These are phyloP conservation scores for Staurois parvus DNA, from an alignment of 2,797 vertebrate genomes.

Conservation along the genomic window DNA sequence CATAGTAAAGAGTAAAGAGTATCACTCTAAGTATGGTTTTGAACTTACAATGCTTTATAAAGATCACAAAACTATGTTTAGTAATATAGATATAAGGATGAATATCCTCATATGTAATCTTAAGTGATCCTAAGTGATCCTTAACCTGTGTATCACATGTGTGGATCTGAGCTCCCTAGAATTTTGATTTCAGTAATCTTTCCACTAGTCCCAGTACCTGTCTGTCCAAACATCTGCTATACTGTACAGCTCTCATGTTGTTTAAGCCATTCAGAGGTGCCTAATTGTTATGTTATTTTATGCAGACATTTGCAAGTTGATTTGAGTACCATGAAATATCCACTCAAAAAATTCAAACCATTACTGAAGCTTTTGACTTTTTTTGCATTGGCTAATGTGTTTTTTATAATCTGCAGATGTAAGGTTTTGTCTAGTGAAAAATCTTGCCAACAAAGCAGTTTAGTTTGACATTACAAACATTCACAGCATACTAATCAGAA, in stretches of 20 bases:
- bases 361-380: background rate
- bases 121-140: background rate
- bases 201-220: background rate
- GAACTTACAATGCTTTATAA: too few relatives aligned
- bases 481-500: background rate
- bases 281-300: background rate
- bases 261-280: background rate
- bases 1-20: too few relatives aligned
- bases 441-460: conserved; percentile 7
- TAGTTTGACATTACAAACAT: background rate
- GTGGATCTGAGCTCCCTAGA: background rate
- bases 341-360: background rate
- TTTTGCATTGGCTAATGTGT: background rate
- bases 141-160: background rate
- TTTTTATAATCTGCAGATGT: background rate
- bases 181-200: background rate
- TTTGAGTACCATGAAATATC: background rate
- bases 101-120: too few relatives aligned
- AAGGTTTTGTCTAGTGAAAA: background rate
- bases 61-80: too few relatives aligned
- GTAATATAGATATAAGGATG: too few relatives aligned
- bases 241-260: background rate
- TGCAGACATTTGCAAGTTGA: background rate
- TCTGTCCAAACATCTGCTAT: background rate
- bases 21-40: too few relatives aligned